Percentiles rank a stretch among this genome's conserved stretches.
These are phyloP conservation scores for Aphelinus atriplicis DNA, from an alignment of 1,140 invertebrate species.

Conservation along the genomic window DNA sequence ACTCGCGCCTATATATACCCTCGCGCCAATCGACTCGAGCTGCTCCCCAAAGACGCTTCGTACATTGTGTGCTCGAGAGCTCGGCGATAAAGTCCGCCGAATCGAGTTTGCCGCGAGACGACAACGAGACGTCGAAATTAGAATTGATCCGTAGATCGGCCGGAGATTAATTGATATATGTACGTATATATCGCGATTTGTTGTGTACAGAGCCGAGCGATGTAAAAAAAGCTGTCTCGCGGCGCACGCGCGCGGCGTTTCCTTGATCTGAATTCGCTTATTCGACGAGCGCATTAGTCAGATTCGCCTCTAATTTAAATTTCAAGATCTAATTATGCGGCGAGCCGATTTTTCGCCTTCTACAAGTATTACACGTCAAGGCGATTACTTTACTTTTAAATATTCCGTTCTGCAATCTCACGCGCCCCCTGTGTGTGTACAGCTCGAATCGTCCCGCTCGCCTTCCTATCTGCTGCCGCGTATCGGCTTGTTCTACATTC, in stretches of 20 bases:
- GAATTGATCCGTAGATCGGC: too few species aligned
- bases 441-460: neutral
- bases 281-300: constrained; percentile 28
- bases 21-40: too few species aligned
- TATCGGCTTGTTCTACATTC: constrained; percentile 21
- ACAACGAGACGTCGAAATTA: too few species aligned
- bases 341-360: constrained; percentile 32
- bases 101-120: too few species aligned
- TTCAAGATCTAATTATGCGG: constrained; percentile 40
- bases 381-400: constrained; percentile 32
- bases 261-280: constrained; percentile 38
- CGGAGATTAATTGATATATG: too few species aligned
- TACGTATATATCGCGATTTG: too few species aligned
- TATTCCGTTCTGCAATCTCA: constrained; percentile 29
- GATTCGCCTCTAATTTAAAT: constrained; percentile 39
- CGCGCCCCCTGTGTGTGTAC: neutral
- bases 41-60: too few species aligned
- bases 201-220: too few species aligned
- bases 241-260: neutral
- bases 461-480: constrained; percentile 14
- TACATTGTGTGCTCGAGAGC: too few species aligned
- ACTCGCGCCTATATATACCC: too few species aligned
- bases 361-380: constrained; percentile 32
- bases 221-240: too few species aligned
- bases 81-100: too few species aligned